Base-by-base conservation (phyloP, 2,797 vertebrate genomes). In the Spondyliosoma cantharus region DNA sequence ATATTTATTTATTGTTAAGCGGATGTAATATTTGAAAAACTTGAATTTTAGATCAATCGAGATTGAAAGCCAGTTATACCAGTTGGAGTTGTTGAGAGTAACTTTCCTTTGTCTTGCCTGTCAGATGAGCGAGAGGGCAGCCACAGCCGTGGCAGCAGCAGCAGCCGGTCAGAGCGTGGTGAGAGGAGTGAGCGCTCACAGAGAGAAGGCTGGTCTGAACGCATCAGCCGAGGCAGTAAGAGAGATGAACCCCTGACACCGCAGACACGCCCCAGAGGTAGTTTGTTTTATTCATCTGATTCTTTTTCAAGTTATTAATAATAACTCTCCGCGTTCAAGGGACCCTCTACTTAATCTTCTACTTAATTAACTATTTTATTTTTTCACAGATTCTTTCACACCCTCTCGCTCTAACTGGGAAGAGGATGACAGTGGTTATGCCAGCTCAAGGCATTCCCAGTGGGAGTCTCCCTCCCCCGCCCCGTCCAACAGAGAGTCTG, bases 391-490 rank as follows among this genome's bases (percentile, higher is more conserved):
- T 87, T 94, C 96, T 73, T 94, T 95, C 45, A 99, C 98, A 0
- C 98, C 98, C 0, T 99, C 98, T 1, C 96, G 96, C 72, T 98
- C 98, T 15, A 95, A 97, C 87, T 99, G 98, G 98, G 98, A 99
- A 48, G 98, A 99, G 72, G 98, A 99, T 16, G 98, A 99, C 62
- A 93, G 95, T 12, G 94, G 97, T 48, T 97, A 83, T 83, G 86
- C 89, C 62, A 95, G 92, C 29, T 91, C 95, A 2, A 95, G 95
- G 19, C 97, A 96, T 78, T 98, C 98, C 0, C 97, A 99, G 68
- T 99, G 98, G 98, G 98, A 99, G 64, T 98, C 97, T 2, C 98
- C 98, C 0, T 99, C 98, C 16, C 98, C 98, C 0, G 78, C 94
- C 0, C 96, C 95, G 5, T 98, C 97, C 29, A 91, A 71, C 64